Evolutionary conservation across 2,113 vertebrate species (phyloP), one percentile per base, ranked within the genome.

Genomic region (Gymnorhina tibicen): DNA sequence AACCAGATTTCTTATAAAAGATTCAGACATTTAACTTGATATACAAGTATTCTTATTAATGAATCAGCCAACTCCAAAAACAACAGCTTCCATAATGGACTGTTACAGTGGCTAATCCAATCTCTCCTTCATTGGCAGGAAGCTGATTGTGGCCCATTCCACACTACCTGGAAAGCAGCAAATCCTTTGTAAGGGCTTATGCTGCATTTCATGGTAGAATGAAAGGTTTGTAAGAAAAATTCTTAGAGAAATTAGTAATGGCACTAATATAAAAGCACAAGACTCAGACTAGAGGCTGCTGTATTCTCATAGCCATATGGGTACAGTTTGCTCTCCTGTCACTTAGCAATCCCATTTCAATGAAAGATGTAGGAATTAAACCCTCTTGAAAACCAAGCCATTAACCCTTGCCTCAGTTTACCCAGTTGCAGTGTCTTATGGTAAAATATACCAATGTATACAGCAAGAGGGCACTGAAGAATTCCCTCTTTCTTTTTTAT

Each of bases 401-500:
- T 64, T 88, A 91, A 72, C 52, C 39, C 53, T 56, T 62, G 76
- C 86, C 93, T 96, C 96, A 89, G 83, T 95, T 95, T 93, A 93
- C 95, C 58, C 49, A 35, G 47, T 9, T 64, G 35, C 21, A 50
- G 28, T 18, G 11, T 7, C 41, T 72, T 79, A 47, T 3, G 4
- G 44, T 37, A 76, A 96, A 82, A 74, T 35, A 72, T 0, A 78
- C n/a, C n/a, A 24, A 39, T 24, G 19, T 15, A 64, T 52, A 60
- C 35, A 64, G 46, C 19, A 77, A 78, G 27, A 74, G 3, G 4
- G 4, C 18, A 47, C 8, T 78, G 60, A 78, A 89, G 26, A 86
- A 68, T 28, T 66, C 6, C 41, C 4, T 33, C 2, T 37, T 73
- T 66, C 2, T 41, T 73, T 66, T 81, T 73, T 35, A 37, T 55